Evolutionary conservation across 2,113 vertebrate species (phyloP).

Genomic region (Centropus unirufus): DNA sequence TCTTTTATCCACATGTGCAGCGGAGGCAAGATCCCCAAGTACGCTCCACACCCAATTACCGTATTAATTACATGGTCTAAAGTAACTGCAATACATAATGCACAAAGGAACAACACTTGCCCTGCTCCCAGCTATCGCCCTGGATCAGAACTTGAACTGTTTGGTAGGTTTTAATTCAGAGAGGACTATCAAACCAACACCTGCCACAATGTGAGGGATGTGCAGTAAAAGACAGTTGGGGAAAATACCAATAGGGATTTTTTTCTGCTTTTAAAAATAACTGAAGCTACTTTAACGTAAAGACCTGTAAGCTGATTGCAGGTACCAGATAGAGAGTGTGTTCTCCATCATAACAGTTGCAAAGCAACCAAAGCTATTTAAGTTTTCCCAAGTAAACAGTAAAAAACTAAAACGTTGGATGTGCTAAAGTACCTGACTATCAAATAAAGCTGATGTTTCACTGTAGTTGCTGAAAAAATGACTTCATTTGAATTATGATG

Average conservation of each 20-base stretch:
- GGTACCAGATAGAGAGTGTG: background rate
- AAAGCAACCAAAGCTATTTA: background rate
- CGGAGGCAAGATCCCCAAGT: background rate
- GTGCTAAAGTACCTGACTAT: background rate
- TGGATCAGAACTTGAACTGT: background rate
- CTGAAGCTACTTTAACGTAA: background rate
- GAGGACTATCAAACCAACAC: background rate
- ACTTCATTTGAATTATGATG: background rate
- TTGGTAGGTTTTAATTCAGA: background rate
- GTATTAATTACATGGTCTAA: too few relatives aligned
- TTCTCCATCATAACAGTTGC: background rate
- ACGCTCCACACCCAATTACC: background rate
- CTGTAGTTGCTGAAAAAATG: background rate
- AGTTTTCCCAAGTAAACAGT: background rate
- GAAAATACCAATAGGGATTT: background rate
- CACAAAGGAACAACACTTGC: background rate
- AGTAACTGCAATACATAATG: background rate
- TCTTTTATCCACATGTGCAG: background rate
- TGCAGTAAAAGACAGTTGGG: background rate
- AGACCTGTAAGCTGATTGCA: conserved; percentile 7
- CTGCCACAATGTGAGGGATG: background rate
- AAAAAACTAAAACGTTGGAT: background rate
- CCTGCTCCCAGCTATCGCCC: background rate
- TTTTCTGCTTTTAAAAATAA: conserved; percentile 28
- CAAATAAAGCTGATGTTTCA: background rate